Evolutionary conservation across 1,140 invertebrate species (phyloP), one percentile per base, ranked within the genome.

Genomic region (Drosophila parvula): DNA sequence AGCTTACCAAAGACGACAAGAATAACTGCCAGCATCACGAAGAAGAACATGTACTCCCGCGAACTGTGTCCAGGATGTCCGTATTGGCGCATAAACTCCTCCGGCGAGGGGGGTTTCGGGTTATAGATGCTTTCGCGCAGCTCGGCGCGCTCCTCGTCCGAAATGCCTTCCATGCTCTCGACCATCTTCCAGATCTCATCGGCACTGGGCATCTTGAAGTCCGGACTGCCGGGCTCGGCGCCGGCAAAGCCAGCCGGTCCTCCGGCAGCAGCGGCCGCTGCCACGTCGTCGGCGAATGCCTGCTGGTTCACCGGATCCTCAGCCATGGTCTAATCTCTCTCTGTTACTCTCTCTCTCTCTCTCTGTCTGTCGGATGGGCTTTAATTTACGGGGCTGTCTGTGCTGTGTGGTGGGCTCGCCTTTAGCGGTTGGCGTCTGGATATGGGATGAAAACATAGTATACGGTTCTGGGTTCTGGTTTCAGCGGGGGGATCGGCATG

Each of bases 111-210:
- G 2, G 78, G 76, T 50, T 91, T 84, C 6, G 90, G 90, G 74
- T 92, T 93, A 30, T 92, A 90, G 34, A 95, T 79, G 74, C 93
- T 92, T 1, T 91, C 88, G 51, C 90, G 92, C 30, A 95, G 67
- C 43, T 92, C 92, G 14, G 93, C 93, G 22, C 93, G 93, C 58
- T 94, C 93, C 12, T 93, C 93, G 30, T 94, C 94, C 28, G 92
- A 90, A 12, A 95, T 78, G 2, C 93, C 93, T 7, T 85, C 79
- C 71, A 94, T 91, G 0, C 91, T 80, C 40, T 95, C 92, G 32
- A 95, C 81, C 83, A 94, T 89, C n/a, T 93, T 93, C 58, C 94
- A 77, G 0, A 95, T 79, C 40, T 94, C 92, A 48, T 95, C 93
- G 3, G 92, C 79, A 4, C 92, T 92, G 11, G 94, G 94, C 74